Conservation (phyloP, 2,888 invertebrate species). For the Cataglyphis livida region DNA sequence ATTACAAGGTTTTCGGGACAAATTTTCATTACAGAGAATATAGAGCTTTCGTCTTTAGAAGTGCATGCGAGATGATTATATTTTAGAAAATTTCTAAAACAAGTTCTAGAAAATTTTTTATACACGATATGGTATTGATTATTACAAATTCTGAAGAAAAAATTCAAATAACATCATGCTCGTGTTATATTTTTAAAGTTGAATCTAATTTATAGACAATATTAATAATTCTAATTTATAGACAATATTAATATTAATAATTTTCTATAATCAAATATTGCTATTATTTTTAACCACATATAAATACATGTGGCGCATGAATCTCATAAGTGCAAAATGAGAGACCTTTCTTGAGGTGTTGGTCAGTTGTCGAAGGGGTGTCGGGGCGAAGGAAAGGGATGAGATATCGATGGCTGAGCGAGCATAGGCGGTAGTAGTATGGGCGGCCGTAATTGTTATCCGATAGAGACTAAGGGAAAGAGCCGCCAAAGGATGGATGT, state of each 20-base stretch:
- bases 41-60: neutral
- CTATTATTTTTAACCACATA: constrained; percentile 19
- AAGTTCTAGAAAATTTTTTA: neutral
- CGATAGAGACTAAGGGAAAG: constrained; percentile 74
- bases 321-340: constrained; percentile 44
- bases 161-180: neutral
- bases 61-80: neutral
- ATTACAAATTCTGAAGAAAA: neutral
- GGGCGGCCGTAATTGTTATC: constrained; percentile 75
- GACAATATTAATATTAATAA: neutral
- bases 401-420: constrained; percentile 72
- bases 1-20: too few relatives aligned
- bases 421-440: constrained; percentile 48
- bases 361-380: constrained; percentile 58
- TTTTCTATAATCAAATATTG: neutral
- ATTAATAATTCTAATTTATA: neutral
- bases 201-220: neutral
- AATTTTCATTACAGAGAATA: neutral
- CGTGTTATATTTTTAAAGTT: neutral
- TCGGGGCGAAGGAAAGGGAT: constrained; percentile 56
- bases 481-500: constrained; percentile 74
- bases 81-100: neutral
- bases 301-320: constrained; percentile 1
- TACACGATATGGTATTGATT: neutral
- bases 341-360: constrained; percentile 50